Conservation (phyloP, 2,888 invertebrate genomes). For the Agonopterix heracliana region DNA sequence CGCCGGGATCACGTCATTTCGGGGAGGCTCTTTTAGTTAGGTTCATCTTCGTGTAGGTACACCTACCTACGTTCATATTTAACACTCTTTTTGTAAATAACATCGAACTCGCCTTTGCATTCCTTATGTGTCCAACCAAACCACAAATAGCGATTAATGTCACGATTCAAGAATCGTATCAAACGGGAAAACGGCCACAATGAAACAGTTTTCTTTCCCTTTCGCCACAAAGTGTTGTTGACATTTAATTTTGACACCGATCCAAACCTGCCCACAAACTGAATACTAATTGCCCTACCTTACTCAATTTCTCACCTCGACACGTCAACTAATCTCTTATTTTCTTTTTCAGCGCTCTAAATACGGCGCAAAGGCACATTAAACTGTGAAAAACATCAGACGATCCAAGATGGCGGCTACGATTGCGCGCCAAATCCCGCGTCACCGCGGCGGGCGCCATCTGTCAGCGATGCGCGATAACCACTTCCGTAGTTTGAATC, state of each 20-base stretch:
- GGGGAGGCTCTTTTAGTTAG: no score
- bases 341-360: constrained; percentile 67
- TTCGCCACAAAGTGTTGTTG: constrained; percentile 20
- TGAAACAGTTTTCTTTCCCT: constrained; percentile 1
- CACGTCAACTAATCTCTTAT: constrained; percentile 46
- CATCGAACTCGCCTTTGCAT: no score
- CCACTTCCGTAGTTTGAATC: constrained; percentile 50
- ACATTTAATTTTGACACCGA: constrained; percentile 45
- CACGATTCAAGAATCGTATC: no score
- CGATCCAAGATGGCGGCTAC: constrained; percentile 53
- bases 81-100: no score
- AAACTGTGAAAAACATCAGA: constrained; percentile 62
- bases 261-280: constrained; percentile 30
- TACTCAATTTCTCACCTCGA: constrained; percentile 45
- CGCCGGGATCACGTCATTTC: no score
- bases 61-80: no score
- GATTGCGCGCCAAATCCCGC: constrained; percentile 59
- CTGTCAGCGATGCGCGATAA: constrained; percentile 41
- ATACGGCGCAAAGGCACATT: constrained; percentile 48
- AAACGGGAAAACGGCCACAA: no score
- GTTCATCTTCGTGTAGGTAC: no score
- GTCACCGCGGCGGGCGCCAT: constrained; percentile 45
- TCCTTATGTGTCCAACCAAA: no score
- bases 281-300: constrained; percentile 51
- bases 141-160: no score